Conservation (phyloP, 2,888 invertebrate genomes). For the Caenorhabditis sp. region DNA sequence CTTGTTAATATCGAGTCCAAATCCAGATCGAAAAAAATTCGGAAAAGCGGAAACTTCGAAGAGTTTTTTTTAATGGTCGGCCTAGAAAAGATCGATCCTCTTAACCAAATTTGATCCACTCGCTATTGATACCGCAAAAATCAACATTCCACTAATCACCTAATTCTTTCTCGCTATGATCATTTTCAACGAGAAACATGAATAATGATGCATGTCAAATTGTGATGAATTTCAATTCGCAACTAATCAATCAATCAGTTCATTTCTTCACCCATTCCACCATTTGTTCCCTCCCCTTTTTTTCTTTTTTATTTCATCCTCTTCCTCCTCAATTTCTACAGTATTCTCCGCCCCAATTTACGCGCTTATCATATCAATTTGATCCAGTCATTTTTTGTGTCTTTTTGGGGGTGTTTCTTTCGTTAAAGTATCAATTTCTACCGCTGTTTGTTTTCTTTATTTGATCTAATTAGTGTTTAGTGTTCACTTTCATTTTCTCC, state of each 20-base stretch:
- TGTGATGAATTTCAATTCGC: conserved; percentile 1
- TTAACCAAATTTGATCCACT: too few relatives aligned
- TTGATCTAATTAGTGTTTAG: background rate
- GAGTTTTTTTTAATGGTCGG: too few relatives aligned
- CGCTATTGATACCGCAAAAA: too few relatives aligned
- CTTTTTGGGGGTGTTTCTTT: too few relatives aligned
- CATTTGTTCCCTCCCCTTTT: background rate
- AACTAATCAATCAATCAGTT: conserved; percentile 3
- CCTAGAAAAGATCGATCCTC: too few relatives aligned
- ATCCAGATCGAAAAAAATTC: too few relatives aligned
- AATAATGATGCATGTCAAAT: conserved; percentile 2
- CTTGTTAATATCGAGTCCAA: too few relatives aligned
- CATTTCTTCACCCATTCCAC: too few relatives aligned
- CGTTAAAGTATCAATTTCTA: background rate
- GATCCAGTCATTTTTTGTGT: background rate
- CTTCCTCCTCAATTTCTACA: background rate
- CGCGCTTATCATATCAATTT: background rate
- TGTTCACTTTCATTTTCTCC: background rate
- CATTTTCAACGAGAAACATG: too few relatives aligned
- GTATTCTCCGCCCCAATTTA: background rate
- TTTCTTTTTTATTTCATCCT: background rate
- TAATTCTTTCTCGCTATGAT: too few relatives aligned
- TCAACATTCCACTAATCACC: too few relatives aligned
- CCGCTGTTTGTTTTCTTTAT: background rate
- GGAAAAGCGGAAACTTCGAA: too few relatives aligned